Base-by-base conservation (phyloP, 1,140 invertebrate genomes). In the Drosophila melanogaster region DNA sequence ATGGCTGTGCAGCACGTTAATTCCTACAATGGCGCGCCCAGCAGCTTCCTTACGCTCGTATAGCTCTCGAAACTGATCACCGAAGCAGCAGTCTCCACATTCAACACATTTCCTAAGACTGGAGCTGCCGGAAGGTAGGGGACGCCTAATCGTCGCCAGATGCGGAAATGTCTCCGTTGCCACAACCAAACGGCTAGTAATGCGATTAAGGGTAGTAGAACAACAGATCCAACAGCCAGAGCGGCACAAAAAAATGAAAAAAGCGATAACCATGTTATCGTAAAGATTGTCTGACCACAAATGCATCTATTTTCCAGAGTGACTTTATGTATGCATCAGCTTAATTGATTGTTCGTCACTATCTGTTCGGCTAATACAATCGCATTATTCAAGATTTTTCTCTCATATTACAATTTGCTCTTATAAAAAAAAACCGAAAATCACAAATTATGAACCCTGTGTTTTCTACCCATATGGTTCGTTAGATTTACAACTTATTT, bases 1-100 rank as follows among this genome's bases (percentile, higher is more conserved):
- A 1, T 94, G 94, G 51, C 90, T 81, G 51, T 92, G 79, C 12
- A 93, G 80, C 43, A 93, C 92, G 57, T 93, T 93, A 5, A 93
- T 90, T 4, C 93, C 93, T 26, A 93, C 80, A 53, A 69, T 79
- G 33, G 89, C 71, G 3, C 77, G 71, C 1, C 61, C 75, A 12
- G 47, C 40, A 4, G 86, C 66, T 1, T 19, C 33, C 0, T 26
- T 4, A 5, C 49, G 30, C 8, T 76, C 78, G 37, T 89, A 89
- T 0, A 89, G 50, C 22, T 74, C 50, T 6, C 58, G 65, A 7
- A 89, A 89, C 46, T 89, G 84, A 46, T 89, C 79, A 0, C 79
- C 79, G 44, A 89, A 84, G 24, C 84, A 89, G 49, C 84, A 89
- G 14, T 4, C 33, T 12, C 80, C 77, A 0, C 79, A 69, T 51